Conservation (phyloP, 1,140 invertebrate species). For the Armadillidium nasatum region DNA sequence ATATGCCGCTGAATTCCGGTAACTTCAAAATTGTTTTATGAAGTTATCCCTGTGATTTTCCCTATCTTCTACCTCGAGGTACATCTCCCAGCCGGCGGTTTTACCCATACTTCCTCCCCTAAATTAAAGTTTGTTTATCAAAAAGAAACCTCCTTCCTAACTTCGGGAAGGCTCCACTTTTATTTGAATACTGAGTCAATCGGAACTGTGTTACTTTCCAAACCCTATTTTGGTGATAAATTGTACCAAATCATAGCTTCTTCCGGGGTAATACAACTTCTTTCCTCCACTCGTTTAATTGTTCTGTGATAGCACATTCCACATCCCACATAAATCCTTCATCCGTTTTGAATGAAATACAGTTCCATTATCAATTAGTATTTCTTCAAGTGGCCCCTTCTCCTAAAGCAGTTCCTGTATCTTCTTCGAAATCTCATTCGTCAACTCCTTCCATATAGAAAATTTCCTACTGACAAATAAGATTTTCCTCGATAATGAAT, state of each 20-base stretch:
- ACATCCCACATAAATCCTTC: neutral
- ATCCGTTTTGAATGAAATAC: neutral
- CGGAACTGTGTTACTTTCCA: no score
- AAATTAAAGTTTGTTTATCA: no score
- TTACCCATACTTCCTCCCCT: no score
- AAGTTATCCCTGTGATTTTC: no score
- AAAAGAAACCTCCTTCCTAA: no score
- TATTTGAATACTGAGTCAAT: no score
- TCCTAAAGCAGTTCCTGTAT: neutral
- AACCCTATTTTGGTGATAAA: neutral
- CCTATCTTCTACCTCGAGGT: no score
- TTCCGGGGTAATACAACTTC: neutral
- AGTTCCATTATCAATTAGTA: neutral
- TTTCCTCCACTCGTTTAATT: neutral
- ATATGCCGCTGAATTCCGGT: no score
- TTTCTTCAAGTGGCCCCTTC: neutral
- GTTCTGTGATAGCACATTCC: neutral
- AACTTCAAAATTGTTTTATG: no score
- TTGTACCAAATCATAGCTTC: slow-evolving; percentile 19
- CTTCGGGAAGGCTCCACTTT: no score
- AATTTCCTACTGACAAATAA: neutral
- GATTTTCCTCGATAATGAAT: neutral
- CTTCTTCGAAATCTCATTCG: neutral
- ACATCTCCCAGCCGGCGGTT: no score
- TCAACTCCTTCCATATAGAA: neutral